Evolutionary conservation across 2,797 vertebrate species (phyloP).

Genomic region (Enteromius mattozi): DNA sequence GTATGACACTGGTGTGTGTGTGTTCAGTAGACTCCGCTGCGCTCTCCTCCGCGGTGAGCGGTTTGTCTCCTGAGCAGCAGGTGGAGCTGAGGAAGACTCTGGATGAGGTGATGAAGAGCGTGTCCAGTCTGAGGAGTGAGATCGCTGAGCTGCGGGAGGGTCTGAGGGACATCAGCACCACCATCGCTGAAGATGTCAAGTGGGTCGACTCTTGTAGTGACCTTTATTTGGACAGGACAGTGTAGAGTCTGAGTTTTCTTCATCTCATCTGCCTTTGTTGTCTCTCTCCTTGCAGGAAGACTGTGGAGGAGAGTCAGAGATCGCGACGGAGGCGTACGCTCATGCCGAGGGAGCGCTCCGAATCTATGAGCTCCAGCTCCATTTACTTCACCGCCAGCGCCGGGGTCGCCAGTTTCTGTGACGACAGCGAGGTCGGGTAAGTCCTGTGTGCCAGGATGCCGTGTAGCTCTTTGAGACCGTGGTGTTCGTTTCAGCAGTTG

Average conservation of each 20-base stretch:
- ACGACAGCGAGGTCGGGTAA: conserved; percentile 89
- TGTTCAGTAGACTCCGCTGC: conserved; percentile 61
- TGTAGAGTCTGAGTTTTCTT: neutral
- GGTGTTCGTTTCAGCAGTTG: neutral
- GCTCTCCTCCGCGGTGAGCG: conserved; percentile 69
- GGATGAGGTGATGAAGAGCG: conserved; percentile 85
- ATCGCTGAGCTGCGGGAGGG: conserved; percentile 86
- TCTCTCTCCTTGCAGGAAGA: conserved; percentile 74
- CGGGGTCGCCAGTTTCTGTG: conserved; percentile 74
- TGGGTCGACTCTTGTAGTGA: conserved; percentile 68
- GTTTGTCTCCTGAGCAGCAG: conserved; percentile 76
- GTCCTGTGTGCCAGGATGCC: neutral
- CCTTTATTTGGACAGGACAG: no score
- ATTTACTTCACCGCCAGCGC: conserved; percentile 92
- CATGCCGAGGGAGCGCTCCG: conserved; percentile 81
- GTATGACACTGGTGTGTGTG: conserved; percentile 14
- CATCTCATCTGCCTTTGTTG: neutral
- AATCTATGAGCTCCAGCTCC: conserved; percentile 91
- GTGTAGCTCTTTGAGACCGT: neutral
- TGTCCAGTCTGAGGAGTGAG: conserved; percentile 83
- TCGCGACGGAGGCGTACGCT: conserved; percentile 78
- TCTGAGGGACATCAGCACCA: conserved; percentile 83
- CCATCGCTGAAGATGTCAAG: conserved; percentile 90
- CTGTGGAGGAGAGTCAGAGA: conserved; percentile 87
- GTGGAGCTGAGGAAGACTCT: conserved; percentile 85